Evolutionary conservation across 2,888 invertebrate genomes (phyloP).

Genomic region (Meteorus cinctellus): DNA sequence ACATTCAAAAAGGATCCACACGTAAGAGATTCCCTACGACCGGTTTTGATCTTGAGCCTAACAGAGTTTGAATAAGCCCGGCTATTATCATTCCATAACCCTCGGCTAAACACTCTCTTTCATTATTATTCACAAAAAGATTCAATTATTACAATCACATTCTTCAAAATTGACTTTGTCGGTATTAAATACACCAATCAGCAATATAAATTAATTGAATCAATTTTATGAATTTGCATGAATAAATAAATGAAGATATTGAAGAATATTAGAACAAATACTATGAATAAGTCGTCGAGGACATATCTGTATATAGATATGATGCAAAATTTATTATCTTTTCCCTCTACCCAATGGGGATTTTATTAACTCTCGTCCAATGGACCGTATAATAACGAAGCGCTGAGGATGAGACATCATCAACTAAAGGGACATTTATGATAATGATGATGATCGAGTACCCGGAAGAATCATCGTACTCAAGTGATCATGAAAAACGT

Average conservation of each 20-base stretch:
- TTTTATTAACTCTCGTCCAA: conserved; percentile 30
- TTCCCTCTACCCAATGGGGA: not conserved
- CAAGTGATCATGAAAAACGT: conserved; percentile 29
- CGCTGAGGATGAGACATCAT: conserved; percentile 32
- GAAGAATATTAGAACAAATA: not conserved
- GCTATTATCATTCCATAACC: conserved; percentile 38
- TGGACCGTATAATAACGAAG: conserved; percentile 33
- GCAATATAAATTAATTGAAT: not conserved
- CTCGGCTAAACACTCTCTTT: conserved; percentile 22
- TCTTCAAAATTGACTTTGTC: conserved; percentile 7
- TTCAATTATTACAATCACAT: conserved; percentile 41
- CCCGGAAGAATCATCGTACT: conserved; percentile 30
- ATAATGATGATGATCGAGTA: conserved; percentile 22
- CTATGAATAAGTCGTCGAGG: not conserved
- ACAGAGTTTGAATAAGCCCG: conserved; percentile 62
- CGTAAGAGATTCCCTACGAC: conserved; percentile 36
- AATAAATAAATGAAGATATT: conserved; percentile 6
- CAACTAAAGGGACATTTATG: conserved; percentile 25
- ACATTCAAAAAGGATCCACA: conserved; percentile 24
- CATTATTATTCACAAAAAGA: conserved; percentile 26
- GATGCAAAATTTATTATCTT: conserved; percentile 32
- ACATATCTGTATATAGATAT: conserved; percentile 5
- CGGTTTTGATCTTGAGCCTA: conserved; percentile 51
- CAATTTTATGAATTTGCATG: conserved; percentile 13
- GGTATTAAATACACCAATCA: conserved; percentile 20